Evolutionary conservation across 1,140 invertebrate genomes (phyloP).

Genomic region (Aradophagus sp.): DNA sequence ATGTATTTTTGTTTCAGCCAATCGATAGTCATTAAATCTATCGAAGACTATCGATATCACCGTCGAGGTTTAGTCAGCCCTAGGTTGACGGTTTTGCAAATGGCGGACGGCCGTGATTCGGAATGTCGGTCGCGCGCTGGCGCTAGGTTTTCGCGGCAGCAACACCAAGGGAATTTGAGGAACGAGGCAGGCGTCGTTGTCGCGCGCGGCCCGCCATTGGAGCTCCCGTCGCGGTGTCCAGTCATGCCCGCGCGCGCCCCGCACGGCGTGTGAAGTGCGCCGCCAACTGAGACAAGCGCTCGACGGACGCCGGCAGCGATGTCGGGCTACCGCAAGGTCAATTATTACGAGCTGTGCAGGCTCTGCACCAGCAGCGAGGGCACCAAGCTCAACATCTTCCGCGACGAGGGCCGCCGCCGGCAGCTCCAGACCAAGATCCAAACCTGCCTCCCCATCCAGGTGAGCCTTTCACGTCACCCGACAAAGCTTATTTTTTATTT

Average conservation of each 20-base stretch:
- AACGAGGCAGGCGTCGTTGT: neutral
- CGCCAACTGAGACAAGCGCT: neutral
- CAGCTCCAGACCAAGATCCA: slow-evolving; percentile 80
- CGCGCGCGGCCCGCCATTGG: too few species aligned
- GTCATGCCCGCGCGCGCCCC: slow-evolving; percentile 1
- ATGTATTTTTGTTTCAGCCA: too few species aligned
- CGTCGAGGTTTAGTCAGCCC: too few species aligned
- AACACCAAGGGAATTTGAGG: slow-evolving; percentile 17
- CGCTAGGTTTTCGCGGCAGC: slow-evolving; percentile 8
- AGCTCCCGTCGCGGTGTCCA: too few species aligned
- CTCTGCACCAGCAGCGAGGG: slow-evolving; percentile 81
- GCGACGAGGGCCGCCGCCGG: slow-evolving; percentile 79
- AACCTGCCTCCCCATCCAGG: slow-evolving; percentile 78
- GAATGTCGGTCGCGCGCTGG: slow-evolving; percentile 36
- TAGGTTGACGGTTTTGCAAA: slow-evolving; percentile 22
- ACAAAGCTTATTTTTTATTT: too few species aligned
- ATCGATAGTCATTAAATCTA: slow-evolving; percentile 21
- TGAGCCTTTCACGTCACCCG: too few species aligned
- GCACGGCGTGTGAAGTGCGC: slow-evolving; percentile 23
- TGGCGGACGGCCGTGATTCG: slow-evolving; percentile 39
- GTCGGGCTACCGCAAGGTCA: slow-evolving; percentile 80
- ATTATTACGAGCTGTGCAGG: slow-evolving; percentile 82
- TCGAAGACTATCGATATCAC: too few species aligned
- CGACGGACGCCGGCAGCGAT: slow-evolving; percentile 69
- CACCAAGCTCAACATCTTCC: slow-evolving; percentile 80